Percentiles rank a stretch among this genome's conserved stretches.
Conservation (phyloP, 2,888 invertebrate genomes). For the Eremobia ochroleuca region DNA sequence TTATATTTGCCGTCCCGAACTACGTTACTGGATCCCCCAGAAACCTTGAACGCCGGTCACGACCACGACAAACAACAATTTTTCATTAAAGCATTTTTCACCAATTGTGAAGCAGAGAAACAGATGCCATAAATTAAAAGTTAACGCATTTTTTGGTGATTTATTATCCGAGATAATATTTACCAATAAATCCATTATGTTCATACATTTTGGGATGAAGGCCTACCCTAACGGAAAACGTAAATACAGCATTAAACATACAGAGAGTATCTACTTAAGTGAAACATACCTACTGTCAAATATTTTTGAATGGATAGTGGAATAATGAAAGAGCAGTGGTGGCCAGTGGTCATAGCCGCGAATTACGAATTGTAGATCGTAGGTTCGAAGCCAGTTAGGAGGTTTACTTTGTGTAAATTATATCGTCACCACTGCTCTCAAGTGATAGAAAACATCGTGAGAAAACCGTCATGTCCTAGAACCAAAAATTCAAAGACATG, state of each 20-base stretch:
- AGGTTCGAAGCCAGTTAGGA: too few species aligned
- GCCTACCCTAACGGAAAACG: neutral
- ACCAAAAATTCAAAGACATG: too few species aligned
- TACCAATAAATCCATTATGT: slow-evolving; percentile 43
- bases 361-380: too few species aligned
- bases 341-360: too few species aligned
- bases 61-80: slow-evolving; percentile 75
- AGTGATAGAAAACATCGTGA: too few species aligned
- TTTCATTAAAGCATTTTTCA: slow-evolving; percentile 76
- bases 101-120: slow-evolving; percentile 57
- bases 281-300: neutral
- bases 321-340: too few species aligned
- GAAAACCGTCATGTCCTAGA: too few species aligned
- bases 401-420: too few species aligned
- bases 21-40: slow-evolving; percentile 58
- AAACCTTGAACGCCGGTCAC: slow-evolving; percentile 64
- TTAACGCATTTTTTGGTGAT: slow-evolving; percentile 48
- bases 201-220: neutral
- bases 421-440: too few species aligned
- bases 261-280: neutral
- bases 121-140: slow-evolving; percentile 63
- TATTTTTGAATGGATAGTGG: slow-evolving; percentile 4
- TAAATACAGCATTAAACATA: neutral
- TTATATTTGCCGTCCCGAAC: slow-evolving; percentile 71
- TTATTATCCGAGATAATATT: slow-evolving; percentile 48